Evolutionary conservation across 2,113 vertebrate genomes (phyloP), one percentile per base, ranked within the genome.

Genomic region (Grammomys dolichurus): DNA sequence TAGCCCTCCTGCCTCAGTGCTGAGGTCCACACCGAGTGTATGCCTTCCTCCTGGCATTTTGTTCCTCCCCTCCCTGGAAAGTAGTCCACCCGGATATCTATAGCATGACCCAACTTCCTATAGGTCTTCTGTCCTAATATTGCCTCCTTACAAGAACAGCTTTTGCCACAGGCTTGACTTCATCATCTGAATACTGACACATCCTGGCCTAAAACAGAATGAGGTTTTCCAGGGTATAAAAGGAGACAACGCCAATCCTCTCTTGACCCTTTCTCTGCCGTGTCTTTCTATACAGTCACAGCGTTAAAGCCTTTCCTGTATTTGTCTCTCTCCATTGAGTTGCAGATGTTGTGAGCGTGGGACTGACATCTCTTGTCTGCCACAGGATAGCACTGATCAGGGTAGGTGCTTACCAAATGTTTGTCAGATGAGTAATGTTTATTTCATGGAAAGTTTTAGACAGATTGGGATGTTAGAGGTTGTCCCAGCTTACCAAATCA

Each of bases 391-490:
- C 33, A 48, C 63, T 70, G 1, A 7, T 80, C 92, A 85, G 70
- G 89, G 69, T 11, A 78, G 16, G 14, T 54, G 8, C 33, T 88
- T 90, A 76, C 51, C 19, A 58, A 70, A 84, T 58, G 70, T 12
- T 67, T 65, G 28, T 78, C 82, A 89, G 72, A 81, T 60, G 16
- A 87, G 36, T 77, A n/a, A 54, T 91, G 70, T 80, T 75, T 92
- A 60, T 63, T 67, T 92, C 76, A 67, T 63, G 14, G 31, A 73
- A 85, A 22, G 11, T 67, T 76, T 96, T 56, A 75, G 20, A 89
- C 63, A 87, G 14, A 40, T 69, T 85, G 33, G 10, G 40, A 87
- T 91, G 48, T 16, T 56, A 76, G 60, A 73, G 63, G 11, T 75
- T 93, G 72, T 80, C 46, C 63, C 58, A 67, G 72, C 58, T 95